Conservation (phyloP, 1,140 invertebrate genomes). For the Diorhabda sublineata region DNA sequence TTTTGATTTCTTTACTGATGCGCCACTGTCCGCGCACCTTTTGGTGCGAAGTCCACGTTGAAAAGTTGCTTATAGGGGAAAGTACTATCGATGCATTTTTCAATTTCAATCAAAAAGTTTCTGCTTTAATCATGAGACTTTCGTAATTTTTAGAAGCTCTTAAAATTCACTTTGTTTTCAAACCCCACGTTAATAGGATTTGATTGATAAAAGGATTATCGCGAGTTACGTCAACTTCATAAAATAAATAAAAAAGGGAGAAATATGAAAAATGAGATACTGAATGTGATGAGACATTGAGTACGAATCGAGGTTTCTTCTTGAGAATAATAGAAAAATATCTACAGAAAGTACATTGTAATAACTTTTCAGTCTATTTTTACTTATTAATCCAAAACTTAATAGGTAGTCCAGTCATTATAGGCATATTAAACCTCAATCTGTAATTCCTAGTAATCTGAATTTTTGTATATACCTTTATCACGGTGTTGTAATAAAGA, state of each 20-base stretch:
- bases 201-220: conserved; percentile 31
- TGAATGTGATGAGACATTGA: too few relatives aligned
- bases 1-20: background rate
- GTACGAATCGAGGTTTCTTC: background rate
- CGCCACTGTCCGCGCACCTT: background rate
- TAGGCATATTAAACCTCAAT: too few relatives aligned
- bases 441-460: too few relatives aligned
- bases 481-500: too few relatives aligned
- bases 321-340: background rate
- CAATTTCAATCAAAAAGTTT: conserved; percentile 30
- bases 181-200: conserved; percentile 26
- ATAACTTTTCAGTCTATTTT: too few relatives aligned
- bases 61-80: background rate
- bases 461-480: too few relatives aligned
- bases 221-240: conserved; percentile 21
- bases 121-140: conserved; percentile 25
- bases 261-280: background rate
- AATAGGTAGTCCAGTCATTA: too few relatives aligned
- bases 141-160: conserved; percentile 31
- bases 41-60: background rate
- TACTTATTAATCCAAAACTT: too few relatives aligned
- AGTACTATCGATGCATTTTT: conserved; percentile 12
- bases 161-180: conserved; percentile 30
- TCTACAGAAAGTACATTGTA: background rate
- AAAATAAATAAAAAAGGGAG: conserved; percentile 17